These are phyloP conservation scores for Bryconaethiops microstoma DNA, from an alignment of 2,797 vertebrate genomes.

Conservation along the genomic window DNA sequence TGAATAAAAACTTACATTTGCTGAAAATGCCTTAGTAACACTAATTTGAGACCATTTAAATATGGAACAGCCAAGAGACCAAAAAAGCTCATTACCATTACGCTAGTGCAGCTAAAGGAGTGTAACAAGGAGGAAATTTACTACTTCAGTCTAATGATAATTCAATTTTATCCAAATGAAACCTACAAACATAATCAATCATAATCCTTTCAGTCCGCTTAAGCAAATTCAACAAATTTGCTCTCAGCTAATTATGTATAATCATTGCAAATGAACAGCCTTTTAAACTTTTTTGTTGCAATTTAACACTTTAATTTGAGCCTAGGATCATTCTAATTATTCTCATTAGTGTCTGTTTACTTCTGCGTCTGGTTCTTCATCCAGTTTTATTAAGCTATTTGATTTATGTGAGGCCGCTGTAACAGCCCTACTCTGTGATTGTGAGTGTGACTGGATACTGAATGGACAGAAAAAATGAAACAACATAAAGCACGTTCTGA, in stretches of 20 bases:
- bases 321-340: neutral
- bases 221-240: neutral
- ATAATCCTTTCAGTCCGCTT: constrained; percentile 1
- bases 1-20: no score
- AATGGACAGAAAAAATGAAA: neutral
- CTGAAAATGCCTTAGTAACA: neutral
- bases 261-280: constrained; percentile 15
- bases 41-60: neutral
- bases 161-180: neutral
- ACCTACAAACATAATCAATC: constrained; percentile 11
- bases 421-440: neutral
- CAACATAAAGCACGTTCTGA: neutral
- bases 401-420: neutral
- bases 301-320: constrained; percentile 22
- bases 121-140: neutral
- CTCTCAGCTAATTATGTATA: neutral
- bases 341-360: neutral
- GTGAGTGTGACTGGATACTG: no score
- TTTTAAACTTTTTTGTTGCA: neutral
- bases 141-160: neutral
- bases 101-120: neutral
- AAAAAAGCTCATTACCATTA: neutral
- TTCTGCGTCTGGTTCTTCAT: neutral
- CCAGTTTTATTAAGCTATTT: neutral
- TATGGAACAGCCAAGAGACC: neutral